These are phyloP conservation scores for Bedellia somnulentella DNA, from an alignment of 2,888 invertebrate species.

Conservation along the genomic window DNA sequence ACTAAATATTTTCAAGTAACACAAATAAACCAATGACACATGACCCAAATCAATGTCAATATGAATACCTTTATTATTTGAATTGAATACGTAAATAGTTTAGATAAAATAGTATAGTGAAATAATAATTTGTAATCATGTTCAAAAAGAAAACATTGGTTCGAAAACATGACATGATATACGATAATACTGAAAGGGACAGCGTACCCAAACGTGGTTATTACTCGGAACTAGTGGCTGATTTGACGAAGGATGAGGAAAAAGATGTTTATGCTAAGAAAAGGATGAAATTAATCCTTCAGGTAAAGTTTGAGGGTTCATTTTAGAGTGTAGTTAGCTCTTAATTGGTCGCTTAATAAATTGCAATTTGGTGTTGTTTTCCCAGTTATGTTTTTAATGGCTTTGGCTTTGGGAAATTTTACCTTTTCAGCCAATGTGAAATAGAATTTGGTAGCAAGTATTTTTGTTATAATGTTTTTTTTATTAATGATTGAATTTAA, in stretches of 20 bases:
- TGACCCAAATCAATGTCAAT: no score
- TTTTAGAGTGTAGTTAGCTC: no score
- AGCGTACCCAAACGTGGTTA: slow-evolving; percentile 55
- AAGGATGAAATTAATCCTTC: slow-evolving; percentile 37
- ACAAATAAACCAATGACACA: no score
- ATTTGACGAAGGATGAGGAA: slow-evolving; percentile 36
- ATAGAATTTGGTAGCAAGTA: not conserved
- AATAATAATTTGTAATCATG: no score
- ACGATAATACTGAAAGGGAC: slow-evolving; percentile 31
- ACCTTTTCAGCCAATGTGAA: not conserved
- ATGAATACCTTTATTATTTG: no score
- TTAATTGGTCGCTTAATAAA: no score
- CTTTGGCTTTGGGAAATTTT: not conserved
- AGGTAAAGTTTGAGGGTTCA: slow-evolving; percentile 22
- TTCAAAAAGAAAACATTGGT: no score
- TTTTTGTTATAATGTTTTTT: not conserved
- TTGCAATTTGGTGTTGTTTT: no score
- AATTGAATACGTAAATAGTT: no score
- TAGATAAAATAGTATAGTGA: no score
- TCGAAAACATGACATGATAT: no score
- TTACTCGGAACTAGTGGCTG: slow-evolving; percentile 64
- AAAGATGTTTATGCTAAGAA: slow-evolving; percentile 37
- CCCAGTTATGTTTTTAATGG: not conserved
- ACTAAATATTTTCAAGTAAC: no score
- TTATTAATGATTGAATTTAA: not conserved